Base-by-base conservation (phyloP, 2,888 invertebrate genomes). In the Drosophila subquinaria region DNA sequence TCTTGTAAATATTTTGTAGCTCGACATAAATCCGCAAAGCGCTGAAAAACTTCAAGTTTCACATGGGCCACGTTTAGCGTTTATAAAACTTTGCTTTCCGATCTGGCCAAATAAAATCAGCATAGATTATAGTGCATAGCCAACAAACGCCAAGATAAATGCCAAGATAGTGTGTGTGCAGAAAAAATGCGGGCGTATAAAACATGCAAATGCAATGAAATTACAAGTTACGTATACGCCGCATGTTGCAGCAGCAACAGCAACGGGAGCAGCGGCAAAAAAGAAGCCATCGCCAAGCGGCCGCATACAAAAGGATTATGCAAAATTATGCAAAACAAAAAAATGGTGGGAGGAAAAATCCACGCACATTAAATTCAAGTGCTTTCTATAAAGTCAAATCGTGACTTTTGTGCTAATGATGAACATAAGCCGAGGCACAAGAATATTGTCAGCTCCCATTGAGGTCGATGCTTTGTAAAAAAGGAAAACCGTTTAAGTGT, bases 341-440 rank as follows among this genome's bases (percentile, higher is more conserved):
- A 76, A 75, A 66, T 65, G 61, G 66, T 64, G 23, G 62, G 51
- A 71, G 66, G 71, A 80, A 76, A 81, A 89, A 84, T 80, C 85
- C 78, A 82, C 79, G 80, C 89, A 80, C 88, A 88, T 89, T 88
- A 88, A 85, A 88, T 83, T 88, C 79, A 90, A 88, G 89, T 90
- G 83, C 87, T 86, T 88, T 90, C 87, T 80, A 88, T 88, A 89
- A 88, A 81, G 81, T 80, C 84, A 81, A 89, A 90, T 91, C 91
- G 90, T 90, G 90, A 90, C 91, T 81, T 81, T 80, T 81, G 74
- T 82, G 73, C 90, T 90, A 90, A 90, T 90, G 90, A 90, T 74
- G 69, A 73, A 65, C 69, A 88, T 76, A 83, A 88, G 73, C 64
- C 9, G 50, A 35, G 67, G 61, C 71, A 43, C 30, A 42, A 42